Evolutionary conservation across 2,888 invertebrate species (phyloP).

Genomic region (Deroplatys truncata): DNA sequence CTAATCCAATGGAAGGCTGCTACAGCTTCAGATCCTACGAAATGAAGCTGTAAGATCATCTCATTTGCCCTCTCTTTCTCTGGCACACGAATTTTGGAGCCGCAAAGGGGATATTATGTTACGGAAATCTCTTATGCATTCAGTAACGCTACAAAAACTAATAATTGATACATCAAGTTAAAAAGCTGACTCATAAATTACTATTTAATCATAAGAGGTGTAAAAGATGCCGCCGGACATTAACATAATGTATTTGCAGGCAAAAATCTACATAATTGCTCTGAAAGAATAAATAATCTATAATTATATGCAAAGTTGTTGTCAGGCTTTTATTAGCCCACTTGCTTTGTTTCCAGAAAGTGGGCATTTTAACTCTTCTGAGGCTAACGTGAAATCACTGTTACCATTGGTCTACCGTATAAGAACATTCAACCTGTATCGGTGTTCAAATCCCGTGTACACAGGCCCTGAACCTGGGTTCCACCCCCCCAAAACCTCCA

Average conservation of each 20-base stretch:
- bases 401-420: no score
- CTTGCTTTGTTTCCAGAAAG: not conserved
- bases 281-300: not conserved
- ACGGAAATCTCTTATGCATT: not conserved
- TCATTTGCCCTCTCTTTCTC: not conserved
- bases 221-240: not conserved
- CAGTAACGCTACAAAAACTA: not conserved
- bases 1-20: no score
- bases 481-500: no score
- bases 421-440: no score
- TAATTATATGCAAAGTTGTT: not conserved
- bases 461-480: no score
- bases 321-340: not conserved
- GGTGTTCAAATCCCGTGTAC: no score
- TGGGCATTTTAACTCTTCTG: no score
- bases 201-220: not conserved
- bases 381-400: no score
- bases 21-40: no score
- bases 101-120: not conserved
- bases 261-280: not conserved
- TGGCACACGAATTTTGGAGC: not conserved
- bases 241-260: not conserved
- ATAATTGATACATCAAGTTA: not conserved
- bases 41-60: no score
- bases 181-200: not conserved